Percentiles rank a stretch among this genome's conserved stretches.
Conservation (phyloP, 2,888 invertebrate species). For the Nymphalis c-album region DNA sequence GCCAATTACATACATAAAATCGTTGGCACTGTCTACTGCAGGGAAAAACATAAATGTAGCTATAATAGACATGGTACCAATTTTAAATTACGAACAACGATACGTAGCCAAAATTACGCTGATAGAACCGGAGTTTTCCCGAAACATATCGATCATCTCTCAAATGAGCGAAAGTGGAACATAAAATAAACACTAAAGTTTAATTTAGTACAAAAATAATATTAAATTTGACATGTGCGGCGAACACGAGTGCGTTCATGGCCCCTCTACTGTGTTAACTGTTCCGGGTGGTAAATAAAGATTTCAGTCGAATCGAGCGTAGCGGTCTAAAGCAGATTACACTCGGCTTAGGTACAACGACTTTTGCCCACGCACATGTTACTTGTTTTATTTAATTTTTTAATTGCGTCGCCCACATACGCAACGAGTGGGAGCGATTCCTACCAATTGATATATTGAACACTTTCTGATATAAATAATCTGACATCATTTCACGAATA, state of each 20-base stretch:
- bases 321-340: slow-evolving; percentile 27
- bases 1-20: no score
- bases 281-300: slow-evolving; percentile 4
- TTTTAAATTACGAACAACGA: no score
- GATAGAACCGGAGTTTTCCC: no score
- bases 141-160: no score
- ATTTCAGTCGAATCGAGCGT: slow-evolving; percentile 11
- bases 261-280: neutral
- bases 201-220: no score
- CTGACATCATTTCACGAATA: slow-evolving; percentile 18
- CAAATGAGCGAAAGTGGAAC: no score
- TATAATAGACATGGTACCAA: no score
- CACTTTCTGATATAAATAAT: slow-evolving; percentile 16
- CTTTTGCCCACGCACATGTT: slow-evolving; percentile 58
- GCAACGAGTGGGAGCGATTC: slow-evolving; percentile 29
- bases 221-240: neutral
- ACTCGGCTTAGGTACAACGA: slow-evolving; percentile 40
- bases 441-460: slow-evolving; percentile 22
- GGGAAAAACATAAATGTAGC: no score
- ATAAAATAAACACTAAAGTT: no score
- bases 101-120: no score
- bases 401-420: slow-evolving; percentile 70
- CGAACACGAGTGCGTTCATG: neutral
- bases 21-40: no score
- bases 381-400: slow-evolving; percentile 67